Evolutionary conservation across 2,797 vertebrate genomes (phyloP).

Genomic region (Gymnothorax javanicus): DNA sequence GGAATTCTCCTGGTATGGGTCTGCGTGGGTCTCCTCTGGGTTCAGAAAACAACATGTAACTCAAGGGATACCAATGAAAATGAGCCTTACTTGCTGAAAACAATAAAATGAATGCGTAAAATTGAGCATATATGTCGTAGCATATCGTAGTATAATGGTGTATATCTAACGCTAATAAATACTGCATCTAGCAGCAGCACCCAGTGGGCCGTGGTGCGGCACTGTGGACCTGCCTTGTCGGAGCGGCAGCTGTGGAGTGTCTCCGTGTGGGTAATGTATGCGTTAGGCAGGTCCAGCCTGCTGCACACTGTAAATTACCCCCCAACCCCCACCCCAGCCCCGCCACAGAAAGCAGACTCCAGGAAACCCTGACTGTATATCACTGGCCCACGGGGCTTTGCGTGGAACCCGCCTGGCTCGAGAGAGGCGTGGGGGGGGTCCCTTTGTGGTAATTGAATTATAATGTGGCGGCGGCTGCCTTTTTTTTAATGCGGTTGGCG

Average conservation of each 20-base stretch:
- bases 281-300: neutral
- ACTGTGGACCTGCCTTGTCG: neutral
- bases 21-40: no score
- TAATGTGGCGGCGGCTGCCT: neutral
- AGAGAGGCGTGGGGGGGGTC: neutral
- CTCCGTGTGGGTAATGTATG: constrained; percentile 7
- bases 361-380: constrained; percentile 14
- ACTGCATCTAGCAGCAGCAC: neutral
- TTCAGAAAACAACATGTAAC: no score
- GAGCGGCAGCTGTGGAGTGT: neutral
- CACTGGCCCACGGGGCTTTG: neutral
- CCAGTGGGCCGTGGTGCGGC: neutral
- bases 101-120: no score
- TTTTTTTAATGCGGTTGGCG: neutral
- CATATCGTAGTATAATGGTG: no score
- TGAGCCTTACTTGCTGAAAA: no score
- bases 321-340: no score
- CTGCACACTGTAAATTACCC: constrained; percentile 7
- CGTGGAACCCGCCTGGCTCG: no score
- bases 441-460: constrained; percentile 18
- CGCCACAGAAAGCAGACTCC: neutral
- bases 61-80: no score
- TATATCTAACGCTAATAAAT: no score
- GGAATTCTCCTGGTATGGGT: no score
- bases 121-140: no score